Conservation (phyloP, 2,797 vertebrate species). For the Sebastes cheni region DNA sequence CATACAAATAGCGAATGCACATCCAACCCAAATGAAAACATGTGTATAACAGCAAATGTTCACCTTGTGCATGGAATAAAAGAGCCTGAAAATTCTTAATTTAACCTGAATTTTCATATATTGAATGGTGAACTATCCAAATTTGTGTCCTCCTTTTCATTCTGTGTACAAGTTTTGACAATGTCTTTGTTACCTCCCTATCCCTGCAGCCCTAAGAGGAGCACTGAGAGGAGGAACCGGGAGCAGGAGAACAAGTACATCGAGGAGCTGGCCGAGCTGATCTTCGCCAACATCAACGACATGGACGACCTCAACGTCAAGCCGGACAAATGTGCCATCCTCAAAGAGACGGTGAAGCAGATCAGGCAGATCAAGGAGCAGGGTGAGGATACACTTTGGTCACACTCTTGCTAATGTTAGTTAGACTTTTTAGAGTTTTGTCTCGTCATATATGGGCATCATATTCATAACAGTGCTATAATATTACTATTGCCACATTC, state of each 20-base stretch:
- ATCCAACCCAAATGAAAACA: background rate
- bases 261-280: conserved; percentile 97
- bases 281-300: conserved; percentile 98
- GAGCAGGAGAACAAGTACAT: conserved; percentile 99
- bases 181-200: background rate
- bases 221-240: conserved; percentile 92
- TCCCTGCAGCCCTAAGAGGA: conserved; percentile 90
- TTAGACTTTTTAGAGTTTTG: background rate
- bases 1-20: background rate
- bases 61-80: too few relatives aligned
- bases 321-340: conserved; percentile 98
- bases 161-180: background rate
- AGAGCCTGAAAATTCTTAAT: too few relatives aligned
- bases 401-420: background rate
- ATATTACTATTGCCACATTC: too few relatives aligned
- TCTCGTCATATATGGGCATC: too few relatives aligned
- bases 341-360: conserved; percentile 99
- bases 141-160: background rate
- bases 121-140: fast-evolving
- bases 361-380: conserved; percentile 99
- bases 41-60: background rate
- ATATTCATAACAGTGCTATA: too few relatives aligned
- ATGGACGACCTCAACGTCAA: conserved; percentile 99
- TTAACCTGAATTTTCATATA: too few relatives aligned
- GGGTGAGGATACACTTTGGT: conserved; percentile 80